Conservation (phyloP, 2,113 vertebrate genomes). For the Hemicordylus capensis region DNA sequence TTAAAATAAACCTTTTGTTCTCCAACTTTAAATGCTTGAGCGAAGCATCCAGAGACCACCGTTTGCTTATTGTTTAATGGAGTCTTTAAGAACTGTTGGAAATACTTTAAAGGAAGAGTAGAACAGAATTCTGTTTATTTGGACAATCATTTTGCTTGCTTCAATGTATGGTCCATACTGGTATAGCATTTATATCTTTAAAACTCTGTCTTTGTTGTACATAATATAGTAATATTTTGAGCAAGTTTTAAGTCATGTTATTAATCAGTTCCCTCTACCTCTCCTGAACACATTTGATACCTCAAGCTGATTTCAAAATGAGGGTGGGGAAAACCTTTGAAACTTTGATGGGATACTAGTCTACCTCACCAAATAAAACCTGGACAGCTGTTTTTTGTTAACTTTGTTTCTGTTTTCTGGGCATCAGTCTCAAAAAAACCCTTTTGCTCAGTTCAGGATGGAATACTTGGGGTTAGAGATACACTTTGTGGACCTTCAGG, state of each 20-base stretch:
- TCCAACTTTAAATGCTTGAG: conserved; percentile 72
- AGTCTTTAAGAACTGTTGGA: conserved; percentile 58
- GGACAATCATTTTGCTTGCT: conserved; percentile 13
- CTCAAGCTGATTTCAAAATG: conserved; percentile 3
- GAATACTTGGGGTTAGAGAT: conserved; percentile 42
- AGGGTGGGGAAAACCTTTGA: conserved; percentile 1
- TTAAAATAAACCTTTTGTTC: conserved; percentile 85
- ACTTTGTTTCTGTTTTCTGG: conserved; percentile 49
- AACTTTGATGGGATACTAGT: conserved; percentile 23
- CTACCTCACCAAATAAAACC: conserved; percentile 34
- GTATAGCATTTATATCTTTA: not conserved
- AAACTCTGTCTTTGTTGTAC: conserved; percentile 29
- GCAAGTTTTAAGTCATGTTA: not conserved
- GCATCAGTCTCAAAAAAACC: not conserved
- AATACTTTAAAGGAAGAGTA: conserved; percentile 47
- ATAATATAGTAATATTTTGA: not conserved
- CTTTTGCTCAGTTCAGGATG: not conserved
- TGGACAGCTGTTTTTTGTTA: conserved; percentile 57
- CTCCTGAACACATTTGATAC: not conserved
- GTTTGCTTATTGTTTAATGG: conserved; percentile 72
- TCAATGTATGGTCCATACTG: conserved; percentile 12
- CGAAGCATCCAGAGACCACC: conserved; percentile 64
- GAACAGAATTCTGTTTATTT: conserved; percentile 54
- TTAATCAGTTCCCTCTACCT: not conserved
- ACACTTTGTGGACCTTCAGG: conserved; percentile 64